These are phyloP conservation scores for Aphis gossypii DNA, from an alignment of 1,140 invertebrate genomes.

Conservation along the genomic window DNA sequence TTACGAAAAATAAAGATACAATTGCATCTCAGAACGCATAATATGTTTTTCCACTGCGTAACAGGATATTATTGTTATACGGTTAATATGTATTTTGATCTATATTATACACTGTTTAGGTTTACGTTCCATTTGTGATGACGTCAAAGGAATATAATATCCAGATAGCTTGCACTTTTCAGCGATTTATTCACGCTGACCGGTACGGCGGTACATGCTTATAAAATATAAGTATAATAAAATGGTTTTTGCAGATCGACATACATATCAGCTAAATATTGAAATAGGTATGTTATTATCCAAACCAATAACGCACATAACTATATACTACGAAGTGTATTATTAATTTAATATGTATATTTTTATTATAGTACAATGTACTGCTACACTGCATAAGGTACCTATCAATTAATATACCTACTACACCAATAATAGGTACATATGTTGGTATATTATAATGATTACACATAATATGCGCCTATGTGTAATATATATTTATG, in stretches of 20 bases:
- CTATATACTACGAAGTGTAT: no score
- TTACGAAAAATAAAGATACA: no score
- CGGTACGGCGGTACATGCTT: not conserved
- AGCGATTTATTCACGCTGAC: not conserved
- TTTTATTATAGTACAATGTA: no score
- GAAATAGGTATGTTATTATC: not conserved
- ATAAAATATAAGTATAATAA: not conserved
- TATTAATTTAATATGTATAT: no score
- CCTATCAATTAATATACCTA: no score
- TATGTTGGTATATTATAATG: no score
- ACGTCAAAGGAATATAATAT: not conserved
- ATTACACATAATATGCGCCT: not conserved
- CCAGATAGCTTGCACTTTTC: not conserved
- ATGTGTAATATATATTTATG: no score
- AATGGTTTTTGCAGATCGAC: not conserved
- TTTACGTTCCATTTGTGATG: not conserved
- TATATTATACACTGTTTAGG: not conserved
- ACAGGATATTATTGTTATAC: not conserved
- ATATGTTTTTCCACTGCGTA: no score
- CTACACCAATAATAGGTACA: no score
- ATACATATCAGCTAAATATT: not conserved
- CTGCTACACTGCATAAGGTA: no score
- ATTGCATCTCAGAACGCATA: no score
- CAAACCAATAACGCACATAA: no score
- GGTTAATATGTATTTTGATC: not conserved